Evolutionary conservation across 2,888 invertebrate species (phyloP).

Genomic region (Pandemis cinnamomeana): DNA sequence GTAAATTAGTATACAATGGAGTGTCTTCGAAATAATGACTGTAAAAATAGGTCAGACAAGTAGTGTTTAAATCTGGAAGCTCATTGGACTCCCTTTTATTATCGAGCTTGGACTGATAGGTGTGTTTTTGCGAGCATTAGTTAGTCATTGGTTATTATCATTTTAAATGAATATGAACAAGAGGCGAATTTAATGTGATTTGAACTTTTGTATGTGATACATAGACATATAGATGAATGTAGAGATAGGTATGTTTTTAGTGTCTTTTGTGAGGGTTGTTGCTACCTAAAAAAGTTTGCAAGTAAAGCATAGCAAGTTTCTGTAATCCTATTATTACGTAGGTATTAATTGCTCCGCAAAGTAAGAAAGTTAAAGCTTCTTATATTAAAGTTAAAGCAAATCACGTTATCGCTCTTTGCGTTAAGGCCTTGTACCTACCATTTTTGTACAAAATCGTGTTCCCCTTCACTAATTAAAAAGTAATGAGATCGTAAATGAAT

Average conservation of each 20-base stretch:
- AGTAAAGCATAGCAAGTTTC: too few species aligned
- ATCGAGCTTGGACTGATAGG: neutral
- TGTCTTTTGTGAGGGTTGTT: neutral
- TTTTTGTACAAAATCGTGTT: neutral
- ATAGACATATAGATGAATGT: too few species aligned
- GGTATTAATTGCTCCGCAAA: neutral
- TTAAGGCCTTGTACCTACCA: neutral
- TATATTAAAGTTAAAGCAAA: neutral
- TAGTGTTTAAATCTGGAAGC: constrained; percentile 1
- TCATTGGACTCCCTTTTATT: neutral
- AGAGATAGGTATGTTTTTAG: neutral
- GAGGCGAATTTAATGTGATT: too few species aligned
- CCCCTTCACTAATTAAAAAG: constrained; percentile 20
- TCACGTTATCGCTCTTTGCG: constrained; percentile 5
- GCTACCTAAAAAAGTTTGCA: neutral
- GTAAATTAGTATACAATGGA: neutral
- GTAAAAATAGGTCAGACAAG: constrained; percentile 16
- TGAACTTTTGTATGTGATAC: too few species aligned
- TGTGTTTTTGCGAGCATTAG: neutral
- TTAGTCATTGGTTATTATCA: neutral
- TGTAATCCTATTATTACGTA: neutral
- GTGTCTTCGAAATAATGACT: constrained; percentile 2
- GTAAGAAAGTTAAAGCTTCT: neutral
- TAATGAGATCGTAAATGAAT: constrained; percentile 8
- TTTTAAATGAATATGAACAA: neutral